Percentiles rank a stretch among this genome's conserved stretches.
Conservation (phyloP, 2,888 invertebrate species). For the Drosophila sordidapex region DNA sequence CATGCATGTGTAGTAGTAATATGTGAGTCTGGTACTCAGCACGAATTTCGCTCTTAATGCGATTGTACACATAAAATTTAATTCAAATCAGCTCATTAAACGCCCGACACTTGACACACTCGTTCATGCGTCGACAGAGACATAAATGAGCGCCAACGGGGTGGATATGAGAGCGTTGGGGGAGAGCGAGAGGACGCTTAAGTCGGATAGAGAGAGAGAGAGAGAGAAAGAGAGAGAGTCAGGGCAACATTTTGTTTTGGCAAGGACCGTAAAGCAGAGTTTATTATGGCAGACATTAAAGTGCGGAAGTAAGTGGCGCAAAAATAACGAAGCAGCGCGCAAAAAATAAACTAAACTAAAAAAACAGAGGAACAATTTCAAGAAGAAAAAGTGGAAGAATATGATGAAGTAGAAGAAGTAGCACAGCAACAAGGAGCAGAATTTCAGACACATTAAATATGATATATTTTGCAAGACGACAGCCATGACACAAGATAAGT, state of each 20-base stretch:
- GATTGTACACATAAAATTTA: constrained; percentile 75
- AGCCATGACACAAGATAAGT: constrained; percentile 68
- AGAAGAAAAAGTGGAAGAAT: neutral
- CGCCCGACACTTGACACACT: constrained; percentile 73
- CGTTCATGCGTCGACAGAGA: constrained; percentile 49
- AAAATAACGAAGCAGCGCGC: constrained; percentile 23
- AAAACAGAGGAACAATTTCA: constrained; percentile 33
- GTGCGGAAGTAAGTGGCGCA: constrained; percentile 72
- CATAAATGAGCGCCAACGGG: constrained; percentile 34
- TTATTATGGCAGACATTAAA: constrained; percentile 77
- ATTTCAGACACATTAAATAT: constrained; percentile 78
- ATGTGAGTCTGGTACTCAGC: constrained; percentile 34
- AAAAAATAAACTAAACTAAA: constrained; percentile 48
- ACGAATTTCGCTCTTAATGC: constrained; percentile 59
- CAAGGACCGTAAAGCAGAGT: constrained; percentile 67
- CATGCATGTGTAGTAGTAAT: neutral
- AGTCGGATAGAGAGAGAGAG: constrained; percentile 20
- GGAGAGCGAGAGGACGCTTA: constrained; percentile 4
- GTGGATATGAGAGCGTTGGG: constrained; percentile 9
- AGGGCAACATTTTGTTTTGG: constrained; percentile 50
- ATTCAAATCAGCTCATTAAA: constrained; percentile 79
- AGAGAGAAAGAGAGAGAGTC: constrained; percentile 22
- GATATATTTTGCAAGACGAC: constrained; percentile 69
- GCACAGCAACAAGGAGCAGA: constrained; percentile 35
- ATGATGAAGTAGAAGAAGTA: constrained; percentile 18